Percentiles rank a stretch among this genome's conserved stretches.
Evolutionary conservation across 2,888 invertebrate species (phyloP).

Genomic region (Lepas anatifera): DNA sequence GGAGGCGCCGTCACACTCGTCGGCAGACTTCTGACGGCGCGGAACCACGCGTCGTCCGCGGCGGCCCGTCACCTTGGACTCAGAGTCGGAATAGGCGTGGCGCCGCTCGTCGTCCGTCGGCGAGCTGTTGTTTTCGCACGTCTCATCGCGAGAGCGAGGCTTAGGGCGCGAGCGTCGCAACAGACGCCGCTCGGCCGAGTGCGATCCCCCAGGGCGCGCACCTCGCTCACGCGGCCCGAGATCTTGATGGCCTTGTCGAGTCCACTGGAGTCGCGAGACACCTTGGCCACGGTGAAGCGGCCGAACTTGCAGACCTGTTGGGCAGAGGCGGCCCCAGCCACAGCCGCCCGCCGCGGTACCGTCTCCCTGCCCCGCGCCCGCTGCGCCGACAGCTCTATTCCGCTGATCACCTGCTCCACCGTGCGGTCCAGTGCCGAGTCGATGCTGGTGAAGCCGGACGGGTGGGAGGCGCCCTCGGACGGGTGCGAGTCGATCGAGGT

Average conservation of each 20-base stretch:
- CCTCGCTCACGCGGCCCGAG: neutral
- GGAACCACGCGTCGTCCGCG: neutral
- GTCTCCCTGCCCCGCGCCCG: constrained; percentile 17
- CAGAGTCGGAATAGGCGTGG: constrained; percentile 5
- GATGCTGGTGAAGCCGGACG: constrained; percentile 23
- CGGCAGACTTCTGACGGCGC: constrained; percentile 9
- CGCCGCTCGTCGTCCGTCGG: constrained; percentile 8
- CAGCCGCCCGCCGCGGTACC: neutral
- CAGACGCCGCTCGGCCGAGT: neutral
- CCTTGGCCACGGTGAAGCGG: constrained; percentile 9
- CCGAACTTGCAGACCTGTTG: constrained; percentile 1
- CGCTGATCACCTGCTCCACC: constrained; percentile 16
- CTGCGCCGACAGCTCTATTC: neutral
- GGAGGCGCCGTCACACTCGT: neutral
- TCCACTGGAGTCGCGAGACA: constrained; percentile 2
- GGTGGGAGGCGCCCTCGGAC: constrained; percentile 14
- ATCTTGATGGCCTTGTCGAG: neutral
- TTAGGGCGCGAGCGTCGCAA: neutral
- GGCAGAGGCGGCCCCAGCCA: too few species aligned
- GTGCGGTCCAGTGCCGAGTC: constrained; percentile 24
- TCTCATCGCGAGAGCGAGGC: neutral
- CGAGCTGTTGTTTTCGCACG: neutral
- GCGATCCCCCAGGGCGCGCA: neutral
- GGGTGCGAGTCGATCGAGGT: constrained; percentile 4
- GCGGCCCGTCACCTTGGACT: neutral